Base-by-base conservation (phyloP, 2,113 vertebrate species). In the Spea multiplicata region DNA sequence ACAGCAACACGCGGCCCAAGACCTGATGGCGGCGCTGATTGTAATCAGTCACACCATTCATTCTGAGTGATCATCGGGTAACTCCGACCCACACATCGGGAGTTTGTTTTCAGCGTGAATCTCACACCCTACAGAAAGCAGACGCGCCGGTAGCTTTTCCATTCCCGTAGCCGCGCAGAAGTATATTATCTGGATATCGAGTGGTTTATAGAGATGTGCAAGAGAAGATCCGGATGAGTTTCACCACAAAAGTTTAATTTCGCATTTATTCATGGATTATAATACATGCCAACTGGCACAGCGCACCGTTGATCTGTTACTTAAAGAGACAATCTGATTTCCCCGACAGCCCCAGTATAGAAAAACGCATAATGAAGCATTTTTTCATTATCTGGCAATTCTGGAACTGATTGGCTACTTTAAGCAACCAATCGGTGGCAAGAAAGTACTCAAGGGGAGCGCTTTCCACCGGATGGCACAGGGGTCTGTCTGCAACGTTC, bases 21-120 rank as follows among this genome's bases (percentile, higher is more conserved):
- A 46, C 10, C 66, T 5, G 59, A 49, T 65, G 73, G 73, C 48
- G 55, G 44, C n/a, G 47, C 65, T 80, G 71, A 80, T 74, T 74
- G 71, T 74, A 68, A 80, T 74, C 78, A 80, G 78, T 10, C 49
- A 12, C n/a, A 52, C 64, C 65, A 80, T 80, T 80, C 62, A 80
- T 74, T 67, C 45, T 74, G 52, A 80, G 47, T 44, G 64, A 74
- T 68, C n/a, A 80, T 80, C 68, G 68, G 49, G 61, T 16, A 46
- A 9, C 12, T 3, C 44, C 9, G 46, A 57, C 52, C 48, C 16
- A 74, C 49, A 49, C 44, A 17, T 73, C n/a, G 47, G 8, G 4
- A 46, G 45, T 12, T 71, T 30, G 17, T 74, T 47, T n/a, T 13
- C 45, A 64, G 16, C 46, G 66, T 14, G 12, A 7, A 12, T 13